Evolutionary conservation across 2,797 vertebrate genomes (phyloP), one percentile per base, ranked within the genome.

Genomic region (Gallirallus australis): DNA sequence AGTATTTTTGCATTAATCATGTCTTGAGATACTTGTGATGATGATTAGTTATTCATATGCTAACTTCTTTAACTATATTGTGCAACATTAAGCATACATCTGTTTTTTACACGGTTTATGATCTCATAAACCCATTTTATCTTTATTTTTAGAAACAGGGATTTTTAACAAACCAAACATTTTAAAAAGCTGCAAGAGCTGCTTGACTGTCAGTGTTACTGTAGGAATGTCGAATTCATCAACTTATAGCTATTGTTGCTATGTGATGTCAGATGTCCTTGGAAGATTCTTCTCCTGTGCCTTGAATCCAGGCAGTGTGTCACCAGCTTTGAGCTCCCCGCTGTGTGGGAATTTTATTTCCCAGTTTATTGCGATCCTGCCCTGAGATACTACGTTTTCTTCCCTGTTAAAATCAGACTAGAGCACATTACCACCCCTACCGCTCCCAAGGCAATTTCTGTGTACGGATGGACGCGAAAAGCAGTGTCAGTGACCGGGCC

Each of bases 11-110:
- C 56, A 81, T 86, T 91, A 93, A 73, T 78, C 21, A 11, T 72
- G 7, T 66, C 75, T 91, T 89, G 52, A 72, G 31, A 63, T 47
- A 72, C 30, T 89, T 92, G 48, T 1, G 14, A 20, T 52, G 53
- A 73, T 80, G 60, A 90, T 91, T 86, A 88, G 72, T 86, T 78
- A 60, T 90, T 94, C 77, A 84, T 73, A 84, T 68, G 82, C 53
- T 92, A 80, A 77, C 85, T 94, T 81, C 50, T 89, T 94, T 86
- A 90, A 75, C 81, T 45, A 21, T 84, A 59, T 90, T 68, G 68
- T 80, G 68, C 57, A 93, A 85, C 69, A 86, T 93, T 90, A 95
- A 57, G 27, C 30, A 40, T 57, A 48, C n/a, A 57, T 75, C 71
- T 94, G 25, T 33, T 91, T 94, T 94, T 89, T 65, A 54, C 35